Percentiles rank a stretch among this genome's conserved stretches.
Conservation (phyloP, 2,797 vertebrate species). For the Sylvia borin region DNA sequence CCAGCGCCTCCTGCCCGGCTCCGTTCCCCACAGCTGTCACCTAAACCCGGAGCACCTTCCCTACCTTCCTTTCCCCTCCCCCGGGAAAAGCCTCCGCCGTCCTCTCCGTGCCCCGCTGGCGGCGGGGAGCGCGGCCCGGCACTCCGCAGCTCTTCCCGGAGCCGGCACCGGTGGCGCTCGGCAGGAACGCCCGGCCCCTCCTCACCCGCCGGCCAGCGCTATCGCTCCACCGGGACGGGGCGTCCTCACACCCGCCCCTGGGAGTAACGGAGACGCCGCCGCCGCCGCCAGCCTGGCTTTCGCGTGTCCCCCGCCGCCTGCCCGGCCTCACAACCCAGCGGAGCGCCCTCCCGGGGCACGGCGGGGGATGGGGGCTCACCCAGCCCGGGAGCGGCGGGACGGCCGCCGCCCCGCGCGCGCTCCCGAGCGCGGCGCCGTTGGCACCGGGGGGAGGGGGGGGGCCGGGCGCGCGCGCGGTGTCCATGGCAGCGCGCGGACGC, state of each 20-base stretch:
- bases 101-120: neutral
- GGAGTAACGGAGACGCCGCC: neutral
- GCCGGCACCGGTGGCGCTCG: neutral
- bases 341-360: neutral
- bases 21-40: accelerated
- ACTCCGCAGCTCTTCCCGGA: neutral
- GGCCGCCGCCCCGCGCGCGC: neutral
- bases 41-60: accelerated
- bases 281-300: neutral
- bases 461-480: neutral
- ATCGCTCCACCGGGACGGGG: neutral
- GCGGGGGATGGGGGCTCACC: neutral
- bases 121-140: neutral
- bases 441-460: neutral
- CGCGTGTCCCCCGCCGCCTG: neutral
- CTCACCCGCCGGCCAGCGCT: neutral
- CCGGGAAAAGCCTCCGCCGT: neutral
- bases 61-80: neutral
- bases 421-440: neutral
- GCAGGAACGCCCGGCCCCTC: neutral
- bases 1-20: neutral
- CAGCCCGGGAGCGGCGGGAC: neutral
- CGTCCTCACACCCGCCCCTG: neutral
- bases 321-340: neutral
- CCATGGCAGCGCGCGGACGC: neutral